Evolutionary conservation across 1,140 invertebrate genomes (phyloP).

Genomic region (Mycetomoellerius zeteki): DNA sequence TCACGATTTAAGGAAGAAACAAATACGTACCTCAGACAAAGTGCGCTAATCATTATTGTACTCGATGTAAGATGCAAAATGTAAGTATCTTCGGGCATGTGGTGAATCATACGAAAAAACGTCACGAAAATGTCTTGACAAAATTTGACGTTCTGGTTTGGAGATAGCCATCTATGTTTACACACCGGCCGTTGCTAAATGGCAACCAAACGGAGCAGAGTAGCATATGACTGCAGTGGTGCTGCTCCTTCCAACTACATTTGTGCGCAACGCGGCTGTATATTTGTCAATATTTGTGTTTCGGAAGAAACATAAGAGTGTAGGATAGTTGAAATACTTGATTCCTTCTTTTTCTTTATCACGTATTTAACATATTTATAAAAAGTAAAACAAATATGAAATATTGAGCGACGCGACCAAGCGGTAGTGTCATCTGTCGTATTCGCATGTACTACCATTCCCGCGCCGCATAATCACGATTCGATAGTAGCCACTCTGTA

Average conservation of each 20-base stretch:
- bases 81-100: constrained; percentile 40
- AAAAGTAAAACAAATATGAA: neutral
- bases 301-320: neutral
- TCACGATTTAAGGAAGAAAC: neutral
- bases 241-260: neutral
- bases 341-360: neutral
- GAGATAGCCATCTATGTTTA: constrained; percentile 83
- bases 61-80: constrained; percentile 16
- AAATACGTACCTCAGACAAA: constrained; percentile 35
- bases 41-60: constrained; percentile 2
- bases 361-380: neutral
- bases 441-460: neutral
- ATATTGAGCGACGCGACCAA: neutral
- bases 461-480: neutral
- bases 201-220: constrained; percentile 48
- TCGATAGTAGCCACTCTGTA: constrained; percentile 1
- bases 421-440: constrained; percentile 14
- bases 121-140: constrained; percentile 25
- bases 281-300: neutral
- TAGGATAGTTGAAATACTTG: neutral
- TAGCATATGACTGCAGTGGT: constrained; percentile 60
- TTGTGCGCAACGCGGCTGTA: neutral
- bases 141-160: constrained; percentile 82
- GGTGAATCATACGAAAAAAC: constrained; percentile 16
- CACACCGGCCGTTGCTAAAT: constrained; percentile 77